Evolutionary conservation across 2,113 vertebrate species (phyloP).

Genomic region (Campylorhamphus procurvoides): DNA sequence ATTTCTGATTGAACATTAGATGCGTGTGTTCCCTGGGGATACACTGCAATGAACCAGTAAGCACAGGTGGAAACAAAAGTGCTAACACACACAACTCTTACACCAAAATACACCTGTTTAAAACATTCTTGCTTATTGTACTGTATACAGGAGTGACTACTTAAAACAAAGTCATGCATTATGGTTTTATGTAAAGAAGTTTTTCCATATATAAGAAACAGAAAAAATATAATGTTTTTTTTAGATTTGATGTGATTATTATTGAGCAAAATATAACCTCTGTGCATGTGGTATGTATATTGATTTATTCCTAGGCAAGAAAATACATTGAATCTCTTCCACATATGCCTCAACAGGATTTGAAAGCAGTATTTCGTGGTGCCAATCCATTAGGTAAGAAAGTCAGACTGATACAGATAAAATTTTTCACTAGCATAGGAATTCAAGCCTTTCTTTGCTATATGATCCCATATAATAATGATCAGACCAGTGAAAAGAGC

Average conservation of each 20-base stretch:
- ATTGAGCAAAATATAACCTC: conserved; percentile 1
- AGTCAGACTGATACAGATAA: not conserved
- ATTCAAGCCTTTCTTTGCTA: not conserved
- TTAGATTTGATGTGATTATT: not conserved
- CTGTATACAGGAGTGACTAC: not conserved
- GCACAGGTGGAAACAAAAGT: not conserved
- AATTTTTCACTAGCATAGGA: not conserved
- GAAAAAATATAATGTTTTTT: not conserved
- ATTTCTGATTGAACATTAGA: not conserved
- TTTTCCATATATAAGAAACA: not conserved
- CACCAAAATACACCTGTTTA: not conserved
- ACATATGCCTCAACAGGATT: conserved; percentile 95
- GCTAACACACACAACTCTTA: not conserved
- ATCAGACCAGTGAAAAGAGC: not conserved
- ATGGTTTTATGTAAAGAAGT: not conserved
- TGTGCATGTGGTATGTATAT: not conserved
- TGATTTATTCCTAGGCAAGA: conserved; percentile 83
- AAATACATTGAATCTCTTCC: conserved; percentile 97
- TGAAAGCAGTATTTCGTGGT: conserved; percentile 90
- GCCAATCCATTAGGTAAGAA: conserved; percentile 93
- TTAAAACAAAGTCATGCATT: not conserved
- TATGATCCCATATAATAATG: not conserved
- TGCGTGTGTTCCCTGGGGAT: not conserved
- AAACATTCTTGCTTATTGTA: not conserved
- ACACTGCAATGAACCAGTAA: not conserved